Evolutionary conservation across 2,888 invertebrate species (phyloP).

Genomic region (Harpalus rufipes): DNA sequence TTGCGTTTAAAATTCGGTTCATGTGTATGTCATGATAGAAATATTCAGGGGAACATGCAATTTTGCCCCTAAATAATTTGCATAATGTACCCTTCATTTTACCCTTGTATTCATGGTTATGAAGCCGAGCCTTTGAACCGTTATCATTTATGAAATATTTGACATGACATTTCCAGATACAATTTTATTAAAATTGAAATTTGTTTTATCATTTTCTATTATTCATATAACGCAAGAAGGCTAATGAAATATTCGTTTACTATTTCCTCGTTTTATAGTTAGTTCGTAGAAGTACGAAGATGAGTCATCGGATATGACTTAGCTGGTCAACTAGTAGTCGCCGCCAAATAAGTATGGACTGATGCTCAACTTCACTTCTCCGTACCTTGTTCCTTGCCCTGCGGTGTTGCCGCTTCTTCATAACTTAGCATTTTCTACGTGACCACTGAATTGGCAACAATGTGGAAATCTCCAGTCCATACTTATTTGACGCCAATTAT

Average conservation of each 20-base stretch:
- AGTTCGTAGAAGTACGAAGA: neutral
- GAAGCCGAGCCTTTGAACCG: neutral
- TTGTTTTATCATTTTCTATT: neutral
- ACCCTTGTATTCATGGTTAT: slow-evolving; percentile 1
- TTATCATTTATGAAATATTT: neutral
- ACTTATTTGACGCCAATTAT: too few species aligned
- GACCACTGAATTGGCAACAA: too few species aligned
- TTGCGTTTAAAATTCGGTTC: neutral
- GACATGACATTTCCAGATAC: neutral
- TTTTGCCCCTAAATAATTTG: slow-evolving; percentile 12
- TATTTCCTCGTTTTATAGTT: neutral
- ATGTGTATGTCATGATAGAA: slow-evolving; percentile 6
- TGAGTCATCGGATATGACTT: neutral
- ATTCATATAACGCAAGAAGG: neutral
- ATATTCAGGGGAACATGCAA: slow-evolving; percentile 23
- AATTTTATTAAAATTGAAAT: neutral
- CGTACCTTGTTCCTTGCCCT: too few species aligned
- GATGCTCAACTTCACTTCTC: too few species aligned
- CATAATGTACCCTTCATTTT: slow-evolving; percentile 15
- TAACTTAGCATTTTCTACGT: too few species aligned
- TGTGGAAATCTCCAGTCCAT: too few species aligned
- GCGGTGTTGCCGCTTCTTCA: too few species aligned
- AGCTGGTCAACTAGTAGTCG: too few species aligned
- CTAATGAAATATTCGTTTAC: neutral
- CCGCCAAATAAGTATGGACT: too few species aligned